These are phyloP conservation scores for Neodiprion pinetum DNA, from an alignment of 1,140 invertebrate genomes.

Conservation along the genomic window DNA sequence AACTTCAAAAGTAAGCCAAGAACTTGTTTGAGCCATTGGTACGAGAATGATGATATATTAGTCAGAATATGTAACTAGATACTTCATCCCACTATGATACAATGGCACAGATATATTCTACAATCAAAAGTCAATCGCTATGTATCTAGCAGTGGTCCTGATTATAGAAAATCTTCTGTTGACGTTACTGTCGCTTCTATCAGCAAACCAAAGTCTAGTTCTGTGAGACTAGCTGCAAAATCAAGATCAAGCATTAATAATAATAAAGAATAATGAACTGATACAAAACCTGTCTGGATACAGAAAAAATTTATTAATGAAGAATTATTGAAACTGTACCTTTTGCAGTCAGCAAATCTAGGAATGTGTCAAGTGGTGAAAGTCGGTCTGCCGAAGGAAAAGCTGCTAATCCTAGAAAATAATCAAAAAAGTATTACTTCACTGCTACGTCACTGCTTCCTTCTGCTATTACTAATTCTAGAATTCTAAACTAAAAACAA, in stretches of 20 bases:
- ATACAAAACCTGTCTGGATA: slow-evolving; percentile 21
- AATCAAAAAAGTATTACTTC: slow-evolving; percentile 12
- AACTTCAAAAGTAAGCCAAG: too few relatives aligned
- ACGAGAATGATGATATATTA: too few relatives aligned
- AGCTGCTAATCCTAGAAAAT: slow-evolving; percentile 68
- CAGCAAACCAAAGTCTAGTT: slow-evolving; percentile 81
- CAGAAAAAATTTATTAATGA: not conserved
- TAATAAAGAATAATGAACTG: slow-evolving; percentile 13
- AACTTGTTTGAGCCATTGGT: too few relatives aligned
- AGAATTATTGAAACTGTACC: slow-evolving; percentile 43
- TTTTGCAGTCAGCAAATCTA: slow-evolving; percentile 85
- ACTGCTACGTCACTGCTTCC: too few relatives aligned
- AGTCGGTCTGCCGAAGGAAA: slow-evolving; percentile 76
- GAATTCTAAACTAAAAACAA: not conserved
- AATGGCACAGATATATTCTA: too few relatives aligned
- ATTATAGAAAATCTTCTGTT: slow-evolving; percentile 63
- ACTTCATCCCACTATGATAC: too few relatives aligned
- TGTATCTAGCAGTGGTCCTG: not conserved
- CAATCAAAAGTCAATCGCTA: too few relatives aligned
- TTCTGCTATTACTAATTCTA: slow-evolving; percentile 10
- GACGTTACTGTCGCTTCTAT: slow-evolving; percentile 79
- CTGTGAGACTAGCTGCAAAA: slow-evolving; percentile 74
- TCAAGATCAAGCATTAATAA: slow-evolving; percentile 22
- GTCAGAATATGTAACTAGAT: too few relatives aligned
- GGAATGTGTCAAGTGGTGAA: slow-evolving; percentile 82